Evolutionary conservation across 2,888 invertebrate genomes (phyloP), one percentile per base, ranked within the genome.

Genomic region (Acheta domesticus): DNA sequence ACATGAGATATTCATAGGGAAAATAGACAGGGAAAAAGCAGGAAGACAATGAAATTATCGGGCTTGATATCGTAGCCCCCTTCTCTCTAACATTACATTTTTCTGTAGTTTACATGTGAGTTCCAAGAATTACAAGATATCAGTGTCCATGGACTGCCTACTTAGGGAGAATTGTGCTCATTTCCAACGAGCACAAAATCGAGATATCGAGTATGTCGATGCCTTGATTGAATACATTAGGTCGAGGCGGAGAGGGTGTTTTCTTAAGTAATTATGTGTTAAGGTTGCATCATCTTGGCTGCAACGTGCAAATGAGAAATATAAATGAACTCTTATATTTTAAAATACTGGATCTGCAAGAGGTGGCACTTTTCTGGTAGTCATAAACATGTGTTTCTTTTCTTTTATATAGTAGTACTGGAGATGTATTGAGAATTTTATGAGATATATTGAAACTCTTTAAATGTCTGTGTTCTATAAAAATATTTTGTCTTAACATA

Each of bases 101-200:
- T n/a, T 19, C 62, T 62, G 62, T 62, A 62, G 62, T 62, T n/a
- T 62, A 62, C 1, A n/a, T 62, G n/a, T 19, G n/a, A 62, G 62
- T 62, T 62, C 62, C 62, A 62, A 62, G 62, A 62, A 62, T 62
- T 62, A 62, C 62, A 62, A 36, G 62, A 62, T 62, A 62, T 62
- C 62, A 62, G 62, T 62, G 14, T 62, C n/a, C 62, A 62, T n/a
- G 62, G 1, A 62, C 62, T 62, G 62, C n/a, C 62, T 62, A 62
- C 12, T 16, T 19, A 62, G 3, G 62, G 62, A 62, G 14, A 62
- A n/a, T 62, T 11, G 62, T 62, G n/a, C 62, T 62, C 62, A 62
- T 14, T 19, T 12, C n/a, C 62, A 62, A 62, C 62, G 62, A 62
- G 62, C 62, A 14, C 16, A 19, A 62, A 62, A 62, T 62, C 62